Base-by-base conservation (phyloP, 1,140 invertebrate species). In the Procambarus clarkii region DNA sequence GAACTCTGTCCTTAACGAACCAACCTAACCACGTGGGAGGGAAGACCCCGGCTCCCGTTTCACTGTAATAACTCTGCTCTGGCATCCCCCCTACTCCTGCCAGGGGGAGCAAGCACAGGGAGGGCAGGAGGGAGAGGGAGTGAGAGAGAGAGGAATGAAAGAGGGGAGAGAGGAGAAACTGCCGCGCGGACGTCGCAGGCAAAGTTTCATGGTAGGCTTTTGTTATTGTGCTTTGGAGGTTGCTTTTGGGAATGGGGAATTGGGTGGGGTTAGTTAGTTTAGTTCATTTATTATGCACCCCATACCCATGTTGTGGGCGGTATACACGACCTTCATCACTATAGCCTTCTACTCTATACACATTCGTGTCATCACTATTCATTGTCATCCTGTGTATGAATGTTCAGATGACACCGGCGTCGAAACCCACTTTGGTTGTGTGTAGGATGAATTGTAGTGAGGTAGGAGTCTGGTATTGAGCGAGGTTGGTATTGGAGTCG, bases 21-120 rank as follows among this genome's bases (percentile, higher is more conserved):
- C 81, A 45, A 13, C 60, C n/a, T 45, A 11, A 50, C 44, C 81
- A 18, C 11, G 58, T 21, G n/a, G n/a, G n/a, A n/a, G n/a, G n/a
- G n/a, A n/a, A 50, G 81, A 58, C 11, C 34, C 58, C 60, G 54
- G 34, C 81, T 83, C 81, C 34, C 54, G 24, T 83, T 83, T 69
- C 81, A 13, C 58, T 50, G 81, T 83, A 83, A 83, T 83, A 83
- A 69, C 81, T 50, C 45, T n/a, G 50, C 80, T 24, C 13, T 15
- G 58, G 11, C 80, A 50, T 60, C 50, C 34, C 13, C 78, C 11
- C 50, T 8, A 21, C 34, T 21, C 50, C 54, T 64, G 8, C 11
- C 54, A 58, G 8, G 60, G 69, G n/a, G n/a, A 24, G 45, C 45
- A 18, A 9, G 15, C 5, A 4, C 18, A 24, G 18, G 18, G 21